Evolutionary conservation across 1,140 invertebrate species (phyloP), one percentile per base, ranked within the genome.

Genomic region (Drosophila guanche): DNA sequence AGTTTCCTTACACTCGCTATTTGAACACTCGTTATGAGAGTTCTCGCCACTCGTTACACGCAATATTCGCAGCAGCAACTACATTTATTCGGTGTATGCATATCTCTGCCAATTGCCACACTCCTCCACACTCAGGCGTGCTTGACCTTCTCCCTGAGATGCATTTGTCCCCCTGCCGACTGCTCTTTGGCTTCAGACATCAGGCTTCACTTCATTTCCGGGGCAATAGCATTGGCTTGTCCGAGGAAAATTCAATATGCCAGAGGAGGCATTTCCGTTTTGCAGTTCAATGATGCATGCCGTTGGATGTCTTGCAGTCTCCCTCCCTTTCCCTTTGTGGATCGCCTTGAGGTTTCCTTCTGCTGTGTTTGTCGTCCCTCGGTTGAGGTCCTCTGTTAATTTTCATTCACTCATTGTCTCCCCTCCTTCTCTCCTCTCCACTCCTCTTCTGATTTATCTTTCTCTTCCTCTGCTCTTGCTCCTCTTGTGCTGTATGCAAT

Each of bases 241-340:
- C 65, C 56, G 57, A 57, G 40, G 79, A 41, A 78, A 83, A 84
- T 83, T 79, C 76, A 76, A 84, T 83, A 71, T 79, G 75, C 65
- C 79, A 84, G 61, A 54, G 50, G 61, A 60, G 43, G 66, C 76
- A 79, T 84, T 84, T 83, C 79, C 79, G 79, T 37, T 37, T 66
- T 47, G 43, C 45, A 46, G 56, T 70, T 79, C 74, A 79, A 70
- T 66, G 53, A 79, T 79, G 75, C 79, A 23, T 37, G 33, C 33
- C 3, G 10, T 37, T 37, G 10, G 16, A 29, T 20, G 2, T 22
- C 14, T 22, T 47, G 23, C 6, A 8, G 40, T 25, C 25, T 7
- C 25, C 12, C 22, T 25, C 45, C 10, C 7, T 2, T 2, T 20
- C 10, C 7, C 14, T 23, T 20, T 43, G 4, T 6, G 5, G 10